A percentile compares a stretch with the other conserved stretches of the same genome.
These are phyloP conservation scores for Montifringilla adamsi DNA, from an alignment of 2,113 vertebrate genomes.

Conservation along the genomic window DNA sequence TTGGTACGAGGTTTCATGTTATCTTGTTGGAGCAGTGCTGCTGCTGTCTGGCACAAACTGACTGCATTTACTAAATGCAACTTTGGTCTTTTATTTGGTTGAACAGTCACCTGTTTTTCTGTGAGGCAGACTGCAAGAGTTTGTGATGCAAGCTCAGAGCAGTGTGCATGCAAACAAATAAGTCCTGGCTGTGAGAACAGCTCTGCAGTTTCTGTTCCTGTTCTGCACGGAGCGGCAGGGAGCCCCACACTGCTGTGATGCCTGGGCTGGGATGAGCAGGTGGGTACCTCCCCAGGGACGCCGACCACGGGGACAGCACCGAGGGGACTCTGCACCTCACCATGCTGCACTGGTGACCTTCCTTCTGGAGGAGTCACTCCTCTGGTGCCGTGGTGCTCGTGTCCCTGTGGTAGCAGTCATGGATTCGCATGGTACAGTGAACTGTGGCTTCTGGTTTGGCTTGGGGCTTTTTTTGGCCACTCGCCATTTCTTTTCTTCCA, in stretches of 20 bases:
- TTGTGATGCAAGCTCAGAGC: neutral
- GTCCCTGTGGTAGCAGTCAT: neutral
- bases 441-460: neutral
- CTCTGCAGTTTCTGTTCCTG: conserved; percentile 36
- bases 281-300: neutral
- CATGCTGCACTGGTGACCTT: rapidly evolving
- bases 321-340: neutral
- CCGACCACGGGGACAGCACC: neutral
- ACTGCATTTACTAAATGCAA: conserved; percentile 2
- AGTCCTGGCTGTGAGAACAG: neutral
- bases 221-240: neutral
- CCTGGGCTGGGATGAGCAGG: neutral
- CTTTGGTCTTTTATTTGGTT: neutral
- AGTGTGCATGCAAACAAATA: neutral
- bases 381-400: neutral
- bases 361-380: neutral
- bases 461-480: neutral
- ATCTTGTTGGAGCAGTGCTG: neutral
- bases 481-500: neutral
- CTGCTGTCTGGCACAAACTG: neutral
- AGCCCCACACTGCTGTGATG: neutral
- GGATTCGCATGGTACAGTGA: rapidly evolving
- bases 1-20: neutral
- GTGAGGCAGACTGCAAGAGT: neutral
- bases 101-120: neutral